phyloP scores from a whole-genome alignment of 2,113 vertebrate species.

The Atlantisia rogersi region DNA sequence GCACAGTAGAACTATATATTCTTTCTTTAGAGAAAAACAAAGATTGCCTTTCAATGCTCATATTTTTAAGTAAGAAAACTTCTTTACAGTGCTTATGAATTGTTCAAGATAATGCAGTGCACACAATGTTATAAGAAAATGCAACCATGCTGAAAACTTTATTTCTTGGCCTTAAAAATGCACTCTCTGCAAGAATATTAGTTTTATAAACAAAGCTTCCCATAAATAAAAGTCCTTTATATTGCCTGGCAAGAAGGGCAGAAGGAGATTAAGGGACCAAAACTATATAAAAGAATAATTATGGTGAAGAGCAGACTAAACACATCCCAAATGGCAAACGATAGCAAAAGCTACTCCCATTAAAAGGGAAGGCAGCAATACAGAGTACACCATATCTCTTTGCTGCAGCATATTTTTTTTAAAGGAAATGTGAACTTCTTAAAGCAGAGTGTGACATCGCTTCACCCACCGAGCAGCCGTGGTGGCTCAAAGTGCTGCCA shows the following conservation, averaged over 20 bases:
- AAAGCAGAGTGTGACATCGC: not conserved
- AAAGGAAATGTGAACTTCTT: not conserved
- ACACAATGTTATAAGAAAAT: not conserved
- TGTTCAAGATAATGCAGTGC: not conserved
- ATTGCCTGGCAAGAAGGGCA: not conserved
- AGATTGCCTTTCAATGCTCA: not conserved
- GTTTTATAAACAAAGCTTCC: conserved; percentile 10
- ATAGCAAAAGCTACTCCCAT: not conserved
- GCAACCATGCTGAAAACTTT: not conserved
- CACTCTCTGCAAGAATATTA: not conserved
- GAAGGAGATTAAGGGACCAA: not conserved
- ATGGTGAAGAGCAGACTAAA: not conserved
- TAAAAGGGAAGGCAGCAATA: not conserved
- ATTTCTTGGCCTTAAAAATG: conserved; percentile 12
- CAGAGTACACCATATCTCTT: not conserved
- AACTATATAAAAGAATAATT: not conserved
- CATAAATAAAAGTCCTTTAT: not conserved
- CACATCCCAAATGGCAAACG: not conserved
- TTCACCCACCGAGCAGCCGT: not conserved
- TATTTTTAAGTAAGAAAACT: conserved; percentile 4
- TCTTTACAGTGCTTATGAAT: not conserved
- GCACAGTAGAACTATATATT: not conserved
- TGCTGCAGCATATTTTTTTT: not conserved
- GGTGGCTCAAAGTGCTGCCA: not conserved
- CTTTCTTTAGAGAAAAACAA: not conserved